A percentile compares a stretch with the other conserved stretches of the same genome.
Conservation (phyloP, 92 coral and sea anemone species). For the Parazoanthus darwini region DNA sequence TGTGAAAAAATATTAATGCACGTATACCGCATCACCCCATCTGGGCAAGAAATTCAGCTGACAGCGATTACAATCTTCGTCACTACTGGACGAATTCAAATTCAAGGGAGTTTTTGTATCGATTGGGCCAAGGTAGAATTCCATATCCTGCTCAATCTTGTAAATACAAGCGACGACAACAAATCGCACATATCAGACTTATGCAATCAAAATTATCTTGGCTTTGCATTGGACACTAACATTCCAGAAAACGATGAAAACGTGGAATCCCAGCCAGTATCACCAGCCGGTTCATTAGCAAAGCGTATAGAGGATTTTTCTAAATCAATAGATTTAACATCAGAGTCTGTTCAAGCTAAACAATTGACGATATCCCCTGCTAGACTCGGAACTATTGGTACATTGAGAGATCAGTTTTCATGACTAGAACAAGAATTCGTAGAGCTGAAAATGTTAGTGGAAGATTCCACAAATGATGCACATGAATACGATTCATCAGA, state of each 20-base stretch:
- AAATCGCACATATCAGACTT: background rate
- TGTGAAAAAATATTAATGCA: conserved; percentile 22
- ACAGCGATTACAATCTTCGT: conserved; percentile 1
- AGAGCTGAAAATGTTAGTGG: conserved; percentile 13
- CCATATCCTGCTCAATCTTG: background rate
- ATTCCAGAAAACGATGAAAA: background rate
- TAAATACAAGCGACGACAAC: background rate
- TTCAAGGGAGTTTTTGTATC: background rate
- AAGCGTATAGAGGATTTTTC: conserved; percentile 22
- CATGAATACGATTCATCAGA: conserved; percentile 6
- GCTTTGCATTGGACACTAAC: conserved; percentile 15
- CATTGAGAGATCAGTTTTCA: conserved; percentile 23
- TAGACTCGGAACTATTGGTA: conserved; percentile 2
- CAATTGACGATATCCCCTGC: conserved; percentile 23
- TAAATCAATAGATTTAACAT: background rate
- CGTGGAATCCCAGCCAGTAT: background rate
- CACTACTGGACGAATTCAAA: conserved; percentile 14
- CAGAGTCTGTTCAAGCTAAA: conserved; percentile 25
- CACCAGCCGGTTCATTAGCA: background rate
- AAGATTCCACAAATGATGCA: conserved; percentile 9
- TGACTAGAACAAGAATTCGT: conserved; percentile 24
- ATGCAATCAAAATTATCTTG: conserved; percentile 28
- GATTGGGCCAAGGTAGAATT: conserved; percentile 5
- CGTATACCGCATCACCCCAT: conserved; percentile 30
- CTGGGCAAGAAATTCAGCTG: conserved; percentile 6